Percentiles rank a stretch among this genome's conserved stretches.
These are phyloP conservation scores for Drosophila punjabiensis DNA, from an alignment of 1,140 invertebrate genomes.

Conservation along the genomic window DNA sequence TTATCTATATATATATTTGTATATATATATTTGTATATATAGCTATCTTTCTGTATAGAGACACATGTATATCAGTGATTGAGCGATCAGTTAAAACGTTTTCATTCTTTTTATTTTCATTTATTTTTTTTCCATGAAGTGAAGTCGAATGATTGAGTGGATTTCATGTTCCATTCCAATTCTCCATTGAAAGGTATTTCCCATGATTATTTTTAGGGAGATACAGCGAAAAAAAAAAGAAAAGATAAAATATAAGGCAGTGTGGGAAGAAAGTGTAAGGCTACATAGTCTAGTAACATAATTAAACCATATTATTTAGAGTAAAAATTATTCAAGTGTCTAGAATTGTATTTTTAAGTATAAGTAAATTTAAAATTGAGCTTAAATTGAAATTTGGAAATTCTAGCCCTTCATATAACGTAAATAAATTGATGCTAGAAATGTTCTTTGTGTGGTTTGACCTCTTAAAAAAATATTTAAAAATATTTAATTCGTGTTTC, in stretches of 20 bases:
- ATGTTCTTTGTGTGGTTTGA: too few relatives aligned
- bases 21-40: slow-evolving; percentile 7
- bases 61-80: slow-evolving; percentile 73
- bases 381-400: too few relatives aligned
- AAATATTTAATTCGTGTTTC: not conserved
- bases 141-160: slow-evolving; percentile 77
- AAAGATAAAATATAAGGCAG: slow-evolving; percentile 25
- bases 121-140: slow-evolving; percentile 52
- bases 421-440: too few relatives aligned
- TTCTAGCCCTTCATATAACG: too few relatives aligned
- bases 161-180: slow-evolving; percentile 53
- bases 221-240: slow-evolving; percentile 56
- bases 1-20: not conserved
- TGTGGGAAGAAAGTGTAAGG: slow-evolving; percentile 19
- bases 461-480: not conserved
- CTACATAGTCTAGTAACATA: not conserved
- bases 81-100: slow-evolving; percentile 81
- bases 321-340: not conserved
- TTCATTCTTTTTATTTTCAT: slow-evolving; percentile 42
- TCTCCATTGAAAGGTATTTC: slow-evolving; percentile 47
- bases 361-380: too few relatives aligned
- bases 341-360: not conserved
- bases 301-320: not conserved
- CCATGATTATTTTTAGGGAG: slow-evolving; percentile 52
- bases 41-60: slow-evolving; percentile 2